Conservation (phyloP, 2,888 invertebrate species). For the Melanargia galathea region DNA sequence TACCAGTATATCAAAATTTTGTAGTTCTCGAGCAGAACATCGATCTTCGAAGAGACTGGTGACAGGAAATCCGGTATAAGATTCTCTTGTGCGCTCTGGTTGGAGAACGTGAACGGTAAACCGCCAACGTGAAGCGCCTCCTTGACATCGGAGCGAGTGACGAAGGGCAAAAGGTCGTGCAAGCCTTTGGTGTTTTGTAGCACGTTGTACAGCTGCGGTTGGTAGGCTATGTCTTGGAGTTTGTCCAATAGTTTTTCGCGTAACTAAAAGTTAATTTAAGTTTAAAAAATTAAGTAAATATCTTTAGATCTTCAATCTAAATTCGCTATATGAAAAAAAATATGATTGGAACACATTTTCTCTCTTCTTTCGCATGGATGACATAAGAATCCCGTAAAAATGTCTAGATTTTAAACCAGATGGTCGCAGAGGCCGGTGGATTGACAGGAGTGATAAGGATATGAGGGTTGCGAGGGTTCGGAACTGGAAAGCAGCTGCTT, state of each 20-base stretch:
- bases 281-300: too few species aligned
- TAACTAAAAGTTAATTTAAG: conserved; percentile 47
- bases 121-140: conserved; percentile 88
- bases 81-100: conserved; percentile 46
- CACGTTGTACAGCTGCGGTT: conserved; percentile 56
- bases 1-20: conserved; percentile 86
- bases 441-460: too few species aligned
- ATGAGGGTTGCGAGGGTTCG: too few species aligned
- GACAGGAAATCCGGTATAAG: conserved; percentile 85
- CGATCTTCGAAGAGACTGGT: conserved; percentile 83
- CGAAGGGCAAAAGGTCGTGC: conserved; percentile 76
- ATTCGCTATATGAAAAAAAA: too few species aligned
- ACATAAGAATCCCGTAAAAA: too few species aligned
- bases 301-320: too few species aligned
- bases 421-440: too few species aligned
- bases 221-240: conserved; percentile 54
- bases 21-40: conserved; percentile 83
- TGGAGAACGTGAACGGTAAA: conserved; percentile 62
- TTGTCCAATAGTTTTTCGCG: conserved; percentile 54
- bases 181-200: conserved; percentile 66
- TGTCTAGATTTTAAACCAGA: too few species aligned
- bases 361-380: too few species aligned
- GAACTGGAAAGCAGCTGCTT: too few species aligned
- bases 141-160: conserved; percentile 79
- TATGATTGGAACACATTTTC: too few species aligned